These are phyloP conservation scores for Labeo catla DNA, from an alignment of 2,113 vertebrate species.

Conservation along the genomic window DNA sequence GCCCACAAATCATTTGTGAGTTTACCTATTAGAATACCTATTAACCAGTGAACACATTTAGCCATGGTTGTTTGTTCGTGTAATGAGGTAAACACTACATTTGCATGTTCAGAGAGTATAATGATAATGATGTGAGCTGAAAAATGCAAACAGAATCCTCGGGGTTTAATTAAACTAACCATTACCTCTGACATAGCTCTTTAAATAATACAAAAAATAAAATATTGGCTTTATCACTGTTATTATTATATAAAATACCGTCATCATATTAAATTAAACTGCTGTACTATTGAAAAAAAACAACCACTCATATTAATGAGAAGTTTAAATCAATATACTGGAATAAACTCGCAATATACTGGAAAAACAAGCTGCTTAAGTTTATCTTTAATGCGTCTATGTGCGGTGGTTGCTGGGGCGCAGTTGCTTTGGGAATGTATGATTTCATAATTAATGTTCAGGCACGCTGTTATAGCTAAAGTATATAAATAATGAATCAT, in stretches of 20 bases:
- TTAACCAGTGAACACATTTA: not conserved
- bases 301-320: not conserved
- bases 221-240: not conserved
- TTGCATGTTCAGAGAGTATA: not conserved
- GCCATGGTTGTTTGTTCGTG: not conserved
- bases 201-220: not conserved
- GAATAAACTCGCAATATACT: not conserved
- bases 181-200: not conserved
- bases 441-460: not conserved
- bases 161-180: not conserved
- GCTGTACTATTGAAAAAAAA: not conserved
- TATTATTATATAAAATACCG: not conserved
- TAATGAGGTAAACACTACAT: not conserved
- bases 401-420: not conserved
- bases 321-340: not conserved
- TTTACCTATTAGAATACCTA: too few species aligned
- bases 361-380: not conserved
- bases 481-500: not conserved
- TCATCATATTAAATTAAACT: not conserved
- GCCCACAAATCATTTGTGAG: not conserved
- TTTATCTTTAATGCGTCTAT: not conserved
- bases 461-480: not conserved
- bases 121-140: not conserved
- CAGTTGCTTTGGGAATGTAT: not conserved
- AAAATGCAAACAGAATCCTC: conserved; percentile 8